Conservation (phyloP, 2,113 vertebrate species). For the Myrmecobius fasciatus region DNA sequence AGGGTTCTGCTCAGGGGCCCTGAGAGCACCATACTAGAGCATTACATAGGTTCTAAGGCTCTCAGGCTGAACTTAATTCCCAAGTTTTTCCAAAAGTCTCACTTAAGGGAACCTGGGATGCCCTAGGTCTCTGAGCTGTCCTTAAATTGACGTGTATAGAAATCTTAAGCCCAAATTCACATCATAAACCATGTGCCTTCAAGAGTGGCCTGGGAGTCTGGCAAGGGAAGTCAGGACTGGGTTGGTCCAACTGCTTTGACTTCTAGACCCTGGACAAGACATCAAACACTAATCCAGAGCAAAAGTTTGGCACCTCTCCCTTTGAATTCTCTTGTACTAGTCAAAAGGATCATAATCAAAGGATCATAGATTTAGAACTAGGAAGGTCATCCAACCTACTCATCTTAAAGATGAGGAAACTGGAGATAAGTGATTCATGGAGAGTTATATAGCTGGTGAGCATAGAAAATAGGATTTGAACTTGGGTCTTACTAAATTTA, state of each 20-base stretch:
- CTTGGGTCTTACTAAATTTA: constrained; percentile 12
- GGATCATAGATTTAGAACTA: not conserved
- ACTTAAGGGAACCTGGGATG: not conserved
- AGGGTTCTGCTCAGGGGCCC: not conserved
- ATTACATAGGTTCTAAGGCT: not conserved
- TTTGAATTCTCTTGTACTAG: not conserved
- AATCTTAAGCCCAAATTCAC: not conserved
- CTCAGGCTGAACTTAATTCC: constrained; percentile 8
- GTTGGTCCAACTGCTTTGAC: not conserved
- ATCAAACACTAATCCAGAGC: not conserved
- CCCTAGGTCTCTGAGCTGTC: not conserved
- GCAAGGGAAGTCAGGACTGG: not conserved
- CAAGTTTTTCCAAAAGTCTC: not conserved
- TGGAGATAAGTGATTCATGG: not conserved
- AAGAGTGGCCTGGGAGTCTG: not conserved
- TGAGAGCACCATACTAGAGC: not conserved
- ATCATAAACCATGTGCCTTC: fast-evolving
- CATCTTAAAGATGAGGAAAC: not conserved
- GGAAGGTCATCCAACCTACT: not conserved
- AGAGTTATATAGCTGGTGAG: not conserved
- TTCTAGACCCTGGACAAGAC: not conserved
- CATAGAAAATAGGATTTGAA: not conserved
- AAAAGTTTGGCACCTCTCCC: not conserved
- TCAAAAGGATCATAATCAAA: too few relatives aligned
- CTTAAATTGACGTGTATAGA: not conserved